phyloP scores from a whole-genome alignment of 2,797 vertebrate species.

The Cirrhinus mrigala region DNA sequence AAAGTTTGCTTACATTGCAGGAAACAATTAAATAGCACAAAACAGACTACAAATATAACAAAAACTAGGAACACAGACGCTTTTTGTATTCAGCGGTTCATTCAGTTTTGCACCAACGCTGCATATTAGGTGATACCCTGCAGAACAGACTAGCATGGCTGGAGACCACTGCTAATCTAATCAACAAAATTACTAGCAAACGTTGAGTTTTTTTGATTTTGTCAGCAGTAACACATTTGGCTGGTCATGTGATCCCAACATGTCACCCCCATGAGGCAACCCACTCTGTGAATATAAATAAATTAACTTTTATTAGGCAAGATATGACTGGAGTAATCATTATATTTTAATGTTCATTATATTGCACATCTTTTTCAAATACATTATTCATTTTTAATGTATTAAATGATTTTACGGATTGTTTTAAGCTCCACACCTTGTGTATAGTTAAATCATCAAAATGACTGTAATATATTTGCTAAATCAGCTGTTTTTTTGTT shows the following conservation, averaged over 20 bases:
- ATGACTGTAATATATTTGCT: no score
- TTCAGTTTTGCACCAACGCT: not conserved
- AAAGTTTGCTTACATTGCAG: slow-evolving; percentile 36
- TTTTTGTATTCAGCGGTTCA: slow-evolving; percentile 2
- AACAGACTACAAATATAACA: slow-evolving; percentile 6
- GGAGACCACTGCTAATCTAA: slow-evolving; percentile 21
- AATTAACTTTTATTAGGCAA: not conserved
- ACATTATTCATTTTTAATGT: not conserved
- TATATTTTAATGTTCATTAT: not conserved
- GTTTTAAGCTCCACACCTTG: no score
- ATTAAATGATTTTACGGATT: not conserved
- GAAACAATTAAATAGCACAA: slow-evolving; percentile 36
- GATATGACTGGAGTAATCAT: slow-evolving; percentile 13
- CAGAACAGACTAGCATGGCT: slow-evolving; percentile 15
- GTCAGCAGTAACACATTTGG: slow-evolving; percentile 4
- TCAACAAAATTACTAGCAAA: slow-evolving; percentile 6
- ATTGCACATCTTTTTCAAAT: not conserved
- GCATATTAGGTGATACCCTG: slow-evolving; percentile 28
- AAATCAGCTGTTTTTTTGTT: no score
- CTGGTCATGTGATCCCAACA: not conserved
- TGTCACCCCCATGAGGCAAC: not conserved
- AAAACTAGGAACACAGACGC: not conserved
- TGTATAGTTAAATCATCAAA: no score
- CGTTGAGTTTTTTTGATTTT: not conserved
- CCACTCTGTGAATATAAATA: slow-evolving; percentile 6